These are phyloP conservation scores for Gerosis bhagava DNA, from an alignment of 2,888 invertebrate species.

Conservation along the genomic window DNA sequence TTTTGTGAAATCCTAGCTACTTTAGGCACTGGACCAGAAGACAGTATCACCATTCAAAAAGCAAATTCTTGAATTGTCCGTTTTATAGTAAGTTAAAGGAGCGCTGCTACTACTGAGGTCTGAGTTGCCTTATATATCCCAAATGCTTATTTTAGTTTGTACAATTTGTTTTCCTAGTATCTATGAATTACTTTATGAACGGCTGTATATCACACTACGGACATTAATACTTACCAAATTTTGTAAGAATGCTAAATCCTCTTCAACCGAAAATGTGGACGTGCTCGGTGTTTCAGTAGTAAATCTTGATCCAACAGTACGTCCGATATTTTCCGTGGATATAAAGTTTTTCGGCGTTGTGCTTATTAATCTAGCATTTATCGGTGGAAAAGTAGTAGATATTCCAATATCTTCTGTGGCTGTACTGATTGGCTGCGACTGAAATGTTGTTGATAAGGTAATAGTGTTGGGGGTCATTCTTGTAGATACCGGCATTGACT, in stretches of 20 bases:
- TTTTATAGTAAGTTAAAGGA: too few relatives aligned
- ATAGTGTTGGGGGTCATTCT: conserved; percentile 52
- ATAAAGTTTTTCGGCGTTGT: conserved; percentile 45
- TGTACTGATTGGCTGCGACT: conserved; percentile 37
- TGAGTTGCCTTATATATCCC: too few relatives aligned
- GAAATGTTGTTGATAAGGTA: conserved; percentile 54
- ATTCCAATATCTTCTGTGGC: conserved; percentile 59
- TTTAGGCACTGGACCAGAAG: too few relatives aligned
- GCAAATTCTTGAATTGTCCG: too few relatives aligned
- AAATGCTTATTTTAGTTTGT: too few relatives aligned
- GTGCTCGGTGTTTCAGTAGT: conserved; percentile 70
- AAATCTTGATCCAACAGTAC: conserved; percentile 42
- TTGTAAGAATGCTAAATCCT: conserved; percentile 83
- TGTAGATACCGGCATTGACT: conserved; percentile 47
- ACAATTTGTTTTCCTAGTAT: too few relatives aligned
- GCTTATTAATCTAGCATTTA: conserved; percentile 47
- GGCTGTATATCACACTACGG: too few relatives aligned
- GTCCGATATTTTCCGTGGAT: conserved; percentile 41
- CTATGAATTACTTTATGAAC: too few relatives aligned
- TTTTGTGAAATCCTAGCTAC: too few relatives aligned
- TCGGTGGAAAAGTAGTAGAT: conserved; percentile 64
- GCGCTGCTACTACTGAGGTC: too few relatives aligned
- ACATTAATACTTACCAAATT: conserved; percentile 78
- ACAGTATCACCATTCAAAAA: conserved; percentile 73
- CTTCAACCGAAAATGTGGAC: conserved; percentile 75